These are phyloP conservation scores for Macrosiphum euphorbiae DNA, from an alignment of 2,888 invertebrate species.

Conservation along the genomic window DNA sequence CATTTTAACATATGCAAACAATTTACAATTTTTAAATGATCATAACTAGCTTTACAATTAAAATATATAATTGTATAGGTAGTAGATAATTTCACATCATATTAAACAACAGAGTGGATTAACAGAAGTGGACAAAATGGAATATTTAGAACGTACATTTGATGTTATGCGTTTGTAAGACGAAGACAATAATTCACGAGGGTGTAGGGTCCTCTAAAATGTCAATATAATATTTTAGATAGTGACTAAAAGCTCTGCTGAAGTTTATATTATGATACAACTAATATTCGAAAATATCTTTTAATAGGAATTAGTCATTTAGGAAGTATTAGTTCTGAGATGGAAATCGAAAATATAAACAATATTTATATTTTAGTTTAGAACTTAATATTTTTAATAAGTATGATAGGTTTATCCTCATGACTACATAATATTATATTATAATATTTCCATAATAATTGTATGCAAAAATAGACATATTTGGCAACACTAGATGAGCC, in stretches of 20 bases:
- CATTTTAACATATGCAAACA: too few relatives aligned
- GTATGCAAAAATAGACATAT: background rate
- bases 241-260: too few relatives aligned
- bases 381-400: background rate
- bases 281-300: background rate
- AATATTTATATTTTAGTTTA: background rate
- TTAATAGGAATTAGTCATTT: background rate
- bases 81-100: too few relatives aligned
- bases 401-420: background rate
- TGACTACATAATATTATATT: too few relatives aligned
- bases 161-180: too few relatives aligned
- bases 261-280: background rate
- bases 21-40: too few relatives aligned
- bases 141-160: too few relatives aligned
- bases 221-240: background rate
- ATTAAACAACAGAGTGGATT: too few relatives aligned
- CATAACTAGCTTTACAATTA: too few relatives aligned
- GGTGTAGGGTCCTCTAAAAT: background rate
- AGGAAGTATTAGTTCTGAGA: background rate
- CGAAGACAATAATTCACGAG: too few relatives aligned
- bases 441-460: background rate
- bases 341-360: background rate
- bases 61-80: too few relatives aligned
- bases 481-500: constrained; percentile 52
- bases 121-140: too few relatives aligned